phyloP scores from a whole-genome alignment of 2,113 vertebrate species.

The Arizona elegans region DNA sequence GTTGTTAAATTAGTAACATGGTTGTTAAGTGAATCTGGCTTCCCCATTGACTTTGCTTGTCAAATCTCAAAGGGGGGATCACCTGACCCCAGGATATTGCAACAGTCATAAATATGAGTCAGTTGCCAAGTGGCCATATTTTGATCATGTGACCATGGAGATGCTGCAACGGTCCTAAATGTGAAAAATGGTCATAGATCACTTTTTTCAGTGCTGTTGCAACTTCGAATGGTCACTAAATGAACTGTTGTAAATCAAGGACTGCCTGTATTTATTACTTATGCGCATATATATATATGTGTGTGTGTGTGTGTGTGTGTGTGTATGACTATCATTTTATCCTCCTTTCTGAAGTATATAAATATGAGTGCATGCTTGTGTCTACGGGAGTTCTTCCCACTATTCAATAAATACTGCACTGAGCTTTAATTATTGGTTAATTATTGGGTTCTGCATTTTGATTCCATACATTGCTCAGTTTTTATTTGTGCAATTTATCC shows the following conservation, averaged over 20 bases:
- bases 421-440: background rate
- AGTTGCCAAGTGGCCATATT: background rate
- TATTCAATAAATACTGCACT: background rate
- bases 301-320: accelerated
- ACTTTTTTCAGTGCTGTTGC: background rate
- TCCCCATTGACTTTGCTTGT: background rate
- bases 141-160: background rate
- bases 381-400: background rate
- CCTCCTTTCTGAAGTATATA: background rate
- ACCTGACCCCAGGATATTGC: background rate
- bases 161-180: background rate
- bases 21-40: background rate
- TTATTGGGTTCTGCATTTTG: background rate
- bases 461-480: background rate
- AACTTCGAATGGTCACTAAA: background rate
- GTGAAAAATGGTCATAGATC: background rate
- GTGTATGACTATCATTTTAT: background rate
- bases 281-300: too few relatives aligned
- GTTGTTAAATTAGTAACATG: too few relatives aligned
- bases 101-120: background rate
- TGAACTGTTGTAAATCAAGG: background rate
- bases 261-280: too few relatives aligned
- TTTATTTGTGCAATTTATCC: background rate
- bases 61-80: background rate
- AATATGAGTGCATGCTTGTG: background rate